Evolutionary conservation across 2,113 vertebrate species (phyloP).

Genomic region (Pipra filicauda): DNA sequence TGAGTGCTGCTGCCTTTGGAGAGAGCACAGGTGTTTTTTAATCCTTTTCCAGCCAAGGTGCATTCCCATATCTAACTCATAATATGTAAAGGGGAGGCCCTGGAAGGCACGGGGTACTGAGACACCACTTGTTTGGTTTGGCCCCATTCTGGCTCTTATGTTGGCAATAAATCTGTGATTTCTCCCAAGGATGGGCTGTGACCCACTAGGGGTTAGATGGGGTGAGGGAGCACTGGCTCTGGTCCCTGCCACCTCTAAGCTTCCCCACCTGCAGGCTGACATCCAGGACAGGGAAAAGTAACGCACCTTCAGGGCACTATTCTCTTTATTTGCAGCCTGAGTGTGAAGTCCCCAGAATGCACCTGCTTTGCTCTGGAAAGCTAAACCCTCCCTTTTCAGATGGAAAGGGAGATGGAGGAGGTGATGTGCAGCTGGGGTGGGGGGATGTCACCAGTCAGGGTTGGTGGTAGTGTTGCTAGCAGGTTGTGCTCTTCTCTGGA

Average conservation of each 20-base stretch:
- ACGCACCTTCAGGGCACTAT: background rate
- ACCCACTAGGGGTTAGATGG: too few relatives aligned
- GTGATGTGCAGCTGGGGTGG: accelerated
- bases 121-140: accelerated
- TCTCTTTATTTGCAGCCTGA: background rate
- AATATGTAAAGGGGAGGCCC: background rate
- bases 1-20: background rate
- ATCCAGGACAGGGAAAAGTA: background rate
- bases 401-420: background rate
- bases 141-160: background rate
- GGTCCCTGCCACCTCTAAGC: background rate
- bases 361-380: background rate
- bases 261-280: background rate
- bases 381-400: background rate
- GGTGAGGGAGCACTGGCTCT: background rate
- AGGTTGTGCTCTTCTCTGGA: background rate
- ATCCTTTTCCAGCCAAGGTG: background rate
- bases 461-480: background rate
- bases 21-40: background rate
- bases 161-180: accelerated
- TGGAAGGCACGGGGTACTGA: accelerated
- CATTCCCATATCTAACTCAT: accelerated
- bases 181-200: background rate
- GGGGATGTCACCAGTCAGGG: background rate
- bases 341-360: accelerated